Base-by-base conservation (phyloP, 2,888 invertebrate species). In the Pandemis heparana region DNA sequence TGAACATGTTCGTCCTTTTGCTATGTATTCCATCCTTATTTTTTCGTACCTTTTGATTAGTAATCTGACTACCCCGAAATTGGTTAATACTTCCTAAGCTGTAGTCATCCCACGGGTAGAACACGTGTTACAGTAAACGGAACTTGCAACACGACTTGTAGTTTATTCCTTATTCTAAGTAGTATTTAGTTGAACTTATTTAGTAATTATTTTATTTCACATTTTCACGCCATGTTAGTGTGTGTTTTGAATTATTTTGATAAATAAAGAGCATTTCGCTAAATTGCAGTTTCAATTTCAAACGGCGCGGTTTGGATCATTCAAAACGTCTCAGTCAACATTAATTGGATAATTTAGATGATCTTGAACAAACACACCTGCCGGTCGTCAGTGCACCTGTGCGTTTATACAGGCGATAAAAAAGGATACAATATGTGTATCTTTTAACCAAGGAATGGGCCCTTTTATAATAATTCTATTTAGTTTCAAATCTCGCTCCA, bases 331-430 rank as follows among this genome's bases (percentile, higher is more conserved):
- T 41, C 41, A 51, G 60, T 38, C 51, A 62, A 53, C 53, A 82
- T 83, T 87, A 89, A 89, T 89, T 88, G 89, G 85, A 83, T 84
- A 82, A 87, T 87, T 84, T 85, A 72, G 79, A 83, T 79, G 79
- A 75, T 72, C 75, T 79, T 86, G 84, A 86, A 85, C 84, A 89
- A 89, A 89, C 82, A 88, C 90, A 91, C 89, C 90, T 91, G 90
- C 83, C 78, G 74, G 64, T 74, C 70, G 77, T 76, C 75, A 76
- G 71, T 68, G 79, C 88, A 89, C 86, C 88, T 89, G 88, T 87
- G 63, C 46, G 63, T 66, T 71, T 67, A 72, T 65, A 53, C 43
- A 12, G 38, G 14, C n/a, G 60, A 74, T 70, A 70, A 65, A 74
- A 65, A 70, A 14, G 8, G 48, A 65, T 64, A 51, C 56, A 70